A percentile compares a stretch with the other conserved stretches of the same genome.
Evolutionary conservation across 2,113 vertebrate genomes (phyloP).

Genomic region (Laticauda laticaudata): DNA sequence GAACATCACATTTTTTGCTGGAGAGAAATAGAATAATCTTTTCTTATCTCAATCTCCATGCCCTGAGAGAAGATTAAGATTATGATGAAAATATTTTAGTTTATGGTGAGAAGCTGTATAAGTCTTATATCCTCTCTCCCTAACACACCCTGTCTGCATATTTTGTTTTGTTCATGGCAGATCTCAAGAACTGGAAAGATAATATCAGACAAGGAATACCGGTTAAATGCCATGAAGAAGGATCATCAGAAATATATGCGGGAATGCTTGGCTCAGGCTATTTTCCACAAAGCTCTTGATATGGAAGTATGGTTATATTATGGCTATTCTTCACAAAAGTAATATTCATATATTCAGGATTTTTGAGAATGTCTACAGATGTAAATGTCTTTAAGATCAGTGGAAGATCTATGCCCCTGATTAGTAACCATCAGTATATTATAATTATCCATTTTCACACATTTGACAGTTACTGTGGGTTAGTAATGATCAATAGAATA

Average conservation of each 20-base stretch:
- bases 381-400: neutral
- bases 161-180: conserved; percentile 63
- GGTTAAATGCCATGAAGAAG: conserved; percentile 75
- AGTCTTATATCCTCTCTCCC: neutral
- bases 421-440: neutral
- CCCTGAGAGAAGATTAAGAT: neutral
- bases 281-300: conserved; percentile 87
- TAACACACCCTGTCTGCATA: neutral
- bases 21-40: neutral
- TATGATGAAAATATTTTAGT: neutral
- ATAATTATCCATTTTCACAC: neutral
- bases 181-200: conserved; percentile 89
- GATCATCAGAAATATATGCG: conserved; percentile 79
- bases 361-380: neutral
- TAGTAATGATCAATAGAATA: neutral
- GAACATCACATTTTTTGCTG: neutral
- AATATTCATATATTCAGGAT: neutral
- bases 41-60: neutral
- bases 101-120: neutral
- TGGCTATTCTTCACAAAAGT: neutral
- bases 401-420: neutral
- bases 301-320: conserved; percentile 78
- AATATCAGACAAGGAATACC: conserved; percentile 89
- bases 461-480: neutral
- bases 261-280: conserved; percentile 83